A percentile compares a stretch with the other conserved stretches of the same genome.
These are phyloP conservation scores for Aspiorhynchus laticeps DNA, from an alignment of 2,113 vertebrate species.

Conservation along the genomic window DNA sequence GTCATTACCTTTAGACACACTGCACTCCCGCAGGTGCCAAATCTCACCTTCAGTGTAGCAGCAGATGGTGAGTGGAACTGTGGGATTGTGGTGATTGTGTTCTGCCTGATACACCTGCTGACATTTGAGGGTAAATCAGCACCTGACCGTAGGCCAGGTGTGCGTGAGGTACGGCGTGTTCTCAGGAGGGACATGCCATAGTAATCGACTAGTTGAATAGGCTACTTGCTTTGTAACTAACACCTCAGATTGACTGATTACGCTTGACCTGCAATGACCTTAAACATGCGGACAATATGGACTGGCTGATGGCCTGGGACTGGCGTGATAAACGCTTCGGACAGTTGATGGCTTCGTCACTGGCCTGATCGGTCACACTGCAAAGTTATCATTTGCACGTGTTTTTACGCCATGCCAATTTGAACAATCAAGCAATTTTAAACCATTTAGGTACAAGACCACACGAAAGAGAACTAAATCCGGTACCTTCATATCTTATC, in stretches of 20 bases:
- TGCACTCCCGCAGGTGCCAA: conserved; percentile 52
- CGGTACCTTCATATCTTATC: not conserved
- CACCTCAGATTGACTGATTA: not conserved
- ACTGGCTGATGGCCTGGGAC: not conserved
- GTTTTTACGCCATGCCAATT: not conserved
- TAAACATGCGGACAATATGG: not conserved
- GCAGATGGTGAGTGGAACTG: conserved; percentile 47
- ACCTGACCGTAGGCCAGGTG: not conserved
- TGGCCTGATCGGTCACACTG: not conserved
- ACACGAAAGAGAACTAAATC: not conserved
- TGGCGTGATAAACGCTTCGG: not conserved
- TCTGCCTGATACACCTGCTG: conserved; percentile 40
- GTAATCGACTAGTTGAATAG: not conserved
- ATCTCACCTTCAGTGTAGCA: conserved; percentile 56
- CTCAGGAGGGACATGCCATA: not conserved
- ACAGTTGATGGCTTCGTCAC: not conserved
- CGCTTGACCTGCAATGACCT: not conserved
- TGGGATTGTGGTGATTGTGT: conserved; percentile 45
- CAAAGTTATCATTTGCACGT: not conserved
- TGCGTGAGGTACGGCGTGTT: not conserved
- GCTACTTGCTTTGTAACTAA: not conserved
- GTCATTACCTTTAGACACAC: conserved; percentile 50
- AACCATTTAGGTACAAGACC: not conserved
- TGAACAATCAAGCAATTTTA: not conserved
- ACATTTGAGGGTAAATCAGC: conserved; percentile 40